Evolutionary conservation across 2,797 vertebrate genomes (phyloP), one percentile per base, ranked within the genome.

Genomic region (Kryptopterus vitreolus): DNA sequence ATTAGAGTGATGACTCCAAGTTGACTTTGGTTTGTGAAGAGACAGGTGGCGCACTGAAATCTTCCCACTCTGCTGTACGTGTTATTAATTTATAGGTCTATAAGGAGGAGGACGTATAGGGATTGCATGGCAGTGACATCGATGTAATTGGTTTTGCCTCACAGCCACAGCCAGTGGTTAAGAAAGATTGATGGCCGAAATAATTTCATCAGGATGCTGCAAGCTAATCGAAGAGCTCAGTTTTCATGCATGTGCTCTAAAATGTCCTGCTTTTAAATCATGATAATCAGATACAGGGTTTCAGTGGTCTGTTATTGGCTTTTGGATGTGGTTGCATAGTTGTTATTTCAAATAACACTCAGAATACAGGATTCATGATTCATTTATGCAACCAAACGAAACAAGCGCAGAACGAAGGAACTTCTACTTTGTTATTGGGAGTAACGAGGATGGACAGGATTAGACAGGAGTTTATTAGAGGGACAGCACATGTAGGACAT

Each of bases 1-100:
- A 83, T 83, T 69, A 61, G 43, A 79, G 63, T 38, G 22, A 70
- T 57, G 15, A 26, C 76, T 72, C 43, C 9, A 43, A n/a, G 8
- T 73, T 65, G 16, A 7, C 4, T 29, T 29, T 74, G 53, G 26
- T 52, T 43, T 61, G 52, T 33, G 52, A 65, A 29, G 61, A 55
- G 35, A 53, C 68, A 78, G 22, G 70, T 55, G 63, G 31, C 7
- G 5, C 55, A 50, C 61, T 52, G 29, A 69, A 24, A 79, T 71
- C n/a, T 50, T 50, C 52, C 52, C 12, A n/a, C 22, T 31, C 2
- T 66, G 43, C 59, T 43, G 31, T 71, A 57, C 58, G 18, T 26
- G 13, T 62, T n/a, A 46, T 63, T 55, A 7, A 69, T 57, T 81
- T 63, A 48, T 81, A 72, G 26, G 33, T 20, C 8, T 16, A 46